Base-by-base conservation (phyloP, 2,113 vertebrate species). In the Larimichthys crocea region DNA sequence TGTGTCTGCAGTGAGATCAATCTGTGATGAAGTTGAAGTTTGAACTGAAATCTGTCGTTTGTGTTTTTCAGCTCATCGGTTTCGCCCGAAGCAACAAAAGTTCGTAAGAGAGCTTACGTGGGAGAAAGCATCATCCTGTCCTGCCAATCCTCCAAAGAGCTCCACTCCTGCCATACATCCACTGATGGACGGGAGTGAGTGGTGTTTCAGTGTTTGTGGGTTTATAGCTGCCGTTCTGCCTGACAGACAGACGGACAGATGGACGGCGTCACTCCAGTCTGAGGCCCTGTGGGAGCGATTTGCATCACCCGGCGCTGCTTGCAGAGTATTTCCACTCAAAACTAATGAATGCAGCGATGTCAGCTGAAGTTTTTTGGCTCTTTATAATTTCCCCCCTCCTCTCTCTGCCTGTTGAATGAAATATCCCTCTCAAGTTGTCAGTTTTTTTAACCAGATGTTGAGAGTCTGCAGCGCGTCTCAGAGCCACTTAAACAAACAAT, bases 91-190 rank as follows among this genome's bases (percentile, higher is more conserved):
- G 83, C 96, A 97, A 50, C 92, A 1, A 90, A 89, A 2, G 48
- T 86, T 0, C 74, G 46, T 0, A 88, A 91, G 8, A 79, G 10
- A 6, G 93, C 86, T 0, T 90, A 88, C 2, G 96, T 96, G 71
- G 96, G 97, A 0, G 92, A 95, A 0, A 95, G 95, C 0, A 77
- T 96, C 55, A 69, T 96, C 8, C 90, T 98, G 76, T 84, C 93
- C 16, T 98, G 97, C 71, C n/a, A 93, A 95, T 64, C 96, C 96
- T 1, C 96, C 97, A 0, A 52, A 86, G 17, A 97, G 96, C 19
- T 95, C 95, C 0, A 92, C 92, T 7, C 91, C 94, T 0, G n/a
- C 95, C 96, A 0, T 73, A 84, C 44, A 94, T 95, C 78, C 88
- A 96, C 92, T 96, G 95, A 95, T 95, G 95, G 94, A 95, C 85